These are phyloP conservation scores for Spinus olivaceus DNA, from an alignment of 2,797 vertebrate species.

Conservation along the genomic window DNA sequence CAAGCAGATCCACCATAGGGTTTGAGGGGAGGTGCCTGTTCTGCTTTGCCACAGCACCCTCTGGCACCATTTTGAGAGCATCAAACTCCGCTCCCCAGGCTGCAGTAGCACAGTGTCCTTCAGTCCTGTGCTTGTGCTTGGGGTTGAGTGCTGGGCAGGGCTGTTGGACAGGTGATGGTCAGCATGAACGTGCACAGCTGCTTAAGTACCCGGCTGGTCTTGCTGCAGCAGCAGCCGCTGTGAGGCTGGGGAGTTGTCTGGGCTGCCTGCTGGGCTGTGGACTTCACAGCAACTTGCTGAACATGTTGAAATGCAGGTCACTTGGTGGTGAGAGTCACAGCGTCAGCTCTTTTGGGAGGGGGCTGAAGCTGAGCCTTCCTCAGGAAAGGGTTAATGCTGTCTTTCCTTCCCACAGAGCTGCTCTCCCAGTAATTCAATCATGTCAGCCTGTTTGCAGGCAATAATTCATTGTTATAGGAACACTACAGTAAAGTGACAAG, in stretches of 20 bases:
- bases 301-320: neutral
- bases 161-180: neutral
- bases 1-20: accelerated
- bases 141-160: neutral
- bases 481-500: conserved; percentile 70
- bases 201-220: accelerated
- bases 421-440: conserved; percentile 64
- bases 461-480: conserved; percentile 72
- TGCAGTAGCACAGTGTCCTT: neutral
- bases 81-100: neutral
- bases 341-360: neutral
- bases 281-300: neutral
- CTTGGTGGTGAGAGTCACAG: neutral
- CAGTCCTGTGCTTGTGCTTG: neutral
- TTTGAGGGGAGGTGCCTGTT: neutral
- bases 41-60: neutral
- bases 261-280: neutral
- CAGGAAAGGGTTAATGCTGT: conserved; percentile 30
- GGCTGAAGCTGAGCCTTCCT: neutral
- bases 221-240: neutral
- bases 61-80: neutral
- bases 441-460: conserved; percentile 67
- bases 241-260: neutral
- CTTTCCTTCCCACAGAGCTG: conserved; percentile 37
- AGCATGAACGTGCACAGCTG: accelerated